Evolutionary conservation across 2,888 invertebrate genomes (phyloP).

Genomic region (Lissocephala sabroskyi): DNA sequence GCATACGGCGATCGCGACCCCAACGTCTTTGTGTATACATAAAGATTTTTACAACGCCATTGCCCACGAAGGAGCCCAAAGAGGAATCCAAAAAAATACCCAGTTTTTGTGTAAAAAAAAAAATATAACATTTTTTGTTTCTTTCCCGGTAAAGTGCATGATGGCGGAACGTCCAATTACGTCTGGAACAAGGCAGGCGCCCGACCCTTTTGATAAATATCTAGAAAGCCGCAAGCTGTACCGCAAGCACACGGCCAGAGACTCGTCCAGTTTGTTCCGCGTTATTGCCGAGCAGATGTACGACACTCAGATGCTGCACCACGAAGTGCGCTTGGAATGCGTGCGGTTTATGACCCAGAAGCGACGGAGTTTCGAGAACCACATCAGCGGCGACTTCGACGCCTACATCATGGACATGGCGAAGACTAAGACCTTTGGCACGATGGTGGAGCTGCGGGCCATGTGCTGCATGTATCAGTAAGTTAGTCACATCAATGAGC

Average conservation of each 20-base stretch:
- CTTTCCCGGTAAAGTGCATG: no score
- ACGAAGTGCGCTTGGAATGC: constrained; percentile 82
- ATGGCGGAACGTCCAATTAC: constrained; percentile 66
- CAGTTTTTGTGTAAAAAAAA: no score
- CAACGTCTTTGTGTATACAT: no score
- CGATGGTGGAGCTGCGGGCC: constrained; percentile 80
- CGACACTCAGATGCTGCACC: constrained; percentile 81
- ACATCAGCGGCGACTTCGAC: constrained; percentile 77
- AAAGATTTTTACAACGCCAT: no score
- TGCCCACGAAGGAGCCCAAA: no score
- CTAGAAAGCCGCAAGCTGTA: constrained; percentile 85
- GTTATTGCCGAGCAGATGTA: constrained; percentile 88
- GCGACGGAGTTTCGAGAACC: constrained; percentile 79
- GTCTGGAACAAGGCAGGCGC: constrained; percentile 71
- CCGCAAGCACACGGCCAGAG: constrained; percentile 90
- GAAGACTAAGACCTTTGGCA: constrained; percentile 80
- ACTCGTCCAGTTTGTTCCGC: constrained; percentile 91
- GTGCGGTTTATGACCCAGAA: constrained; percentile 80
- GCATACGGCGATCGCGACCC: no score
- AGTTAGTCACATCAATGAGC: constrained; percentile 49
- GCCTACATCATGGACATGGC: constrained; percentile 81
- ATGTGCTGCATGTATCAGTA: constrained; percentile 81
- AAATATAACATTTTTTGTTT: no score
- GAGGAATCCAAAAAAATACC: no score
- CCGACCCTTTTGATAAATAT: constrained; percentile 79